Base-by-base conservation (phyloP, 2,797 vertebrate genomes). In the Macropodus opercularis region DNA sequence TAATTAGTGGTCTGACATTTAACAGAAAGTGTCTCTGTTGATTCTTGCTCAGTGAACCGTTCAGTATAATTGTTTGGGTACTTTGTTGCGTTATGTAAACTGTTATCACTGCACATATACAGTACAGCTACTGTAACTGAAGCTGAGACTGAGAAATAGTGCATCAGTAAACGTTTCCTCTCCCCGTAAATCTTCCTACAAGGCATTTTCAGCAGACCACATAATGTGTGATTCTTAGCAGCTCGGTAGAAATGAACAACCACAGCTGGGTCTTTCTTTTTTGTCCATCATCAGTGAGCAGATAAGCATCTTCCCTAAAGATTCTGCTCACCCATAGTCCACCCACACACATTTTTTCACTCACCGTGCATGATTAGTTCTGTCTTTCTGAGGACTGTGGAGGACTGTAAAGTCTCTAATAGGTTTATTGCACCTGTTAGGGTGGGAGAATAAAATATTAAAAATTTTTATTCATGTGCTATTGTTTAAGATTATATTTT, bases 1-100 rank as follows among this genome's bases (percentile, higher is more conserved):
- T 62, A 75, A 69, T 62, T 34, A 74, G 63, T 1, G 10, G 43
- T 44, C 23, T 71, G 67, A 75, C 52, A 71, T 71, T 77, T 71
- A 77, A 21, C 27, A 10, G 26, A 46, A 44, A 56, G 31, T 9
- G 3, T 51, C 47, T 29, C 52, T 35, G 26, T 31, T 43, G 47
- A 60, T 6, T 48, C 43, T 38, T 41, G 26, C 15, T 44, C 17
- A 36, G 17, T 10, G 44, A 50, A 59, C 29, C 15, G 11, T 59
- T 42, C 60, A 49, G 26, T 17, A 40, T 19, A 3, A 31, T 43
- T 14, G 38, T 26, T 31, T 5, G n/a, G 18, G 18, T 6, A 35
- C 23, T 1, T 26, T 4, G 13, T 6, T 47, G 3, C 1, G 52
- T 29, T 43, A 3, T 32, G 2, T 14, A 19, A 2, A 24, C 9